Base-by-base conservation (phyloP, 2,888 invertebrate species). In the Hemicrepidius hirtus region DNA sequence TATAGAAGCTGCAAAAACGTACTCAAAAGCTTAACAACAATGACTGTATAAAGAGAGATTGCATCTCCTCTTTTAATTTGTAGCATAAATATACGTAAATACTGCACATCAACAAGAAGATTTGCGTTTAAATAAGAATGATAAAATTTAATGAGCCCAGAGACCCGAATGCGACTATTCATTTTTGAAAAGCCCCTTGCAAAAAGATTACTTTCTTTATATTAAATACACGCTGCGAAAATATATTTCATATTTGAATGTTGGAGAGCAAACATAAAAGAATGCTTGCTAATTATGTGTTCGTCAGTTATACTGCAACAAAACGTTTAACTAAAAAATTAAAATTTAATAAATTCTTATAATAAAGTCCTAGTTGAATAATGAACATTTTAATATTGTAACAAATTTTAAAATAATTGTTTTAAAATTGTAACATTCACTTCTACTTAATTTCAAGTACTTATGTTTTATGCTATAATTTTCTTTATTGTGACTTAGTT, bases 71-170 rank as follows among this genome's bases (percentile, higher is more conserved):
- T 63, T 32, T 59, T 57, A 64, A 69, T 63, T 69, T 69, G 69
- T 28, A 37, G 13, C 64, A 46, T 57, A 35, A 70, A 70, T 64
- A 28, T 28, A 64, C 69, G 57, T 70, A 77, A 77, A 74, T 77
- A 75, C 73, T 69, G 72, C 73, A 77, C 70, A 74, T 69, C 75
- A 69, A 73, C 73, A 72, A 75, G 75, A 53, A 74, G 75, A 74
- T 80, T 79, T 73, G 68, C 76, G 68, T 77, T 80, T 81, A 80
- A 81, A 80, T 80, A 81, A 81, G 80, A 81, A 81, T 80, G 77
- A 77, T 78, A 71, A 77, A 80, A 79, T 77, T 81, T 81, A 81
- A 81, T 81, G 81, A 81, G 81, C 76, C 75, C 73, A n/a, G 68
- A 63, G 74, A 49, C 67, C 68, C 66, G 71, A 78, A 76, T 77